phyloP scores from a whole-genome alignment of 2,888 invertebrate genomes.

The Drosophila neutralis region DNA sequence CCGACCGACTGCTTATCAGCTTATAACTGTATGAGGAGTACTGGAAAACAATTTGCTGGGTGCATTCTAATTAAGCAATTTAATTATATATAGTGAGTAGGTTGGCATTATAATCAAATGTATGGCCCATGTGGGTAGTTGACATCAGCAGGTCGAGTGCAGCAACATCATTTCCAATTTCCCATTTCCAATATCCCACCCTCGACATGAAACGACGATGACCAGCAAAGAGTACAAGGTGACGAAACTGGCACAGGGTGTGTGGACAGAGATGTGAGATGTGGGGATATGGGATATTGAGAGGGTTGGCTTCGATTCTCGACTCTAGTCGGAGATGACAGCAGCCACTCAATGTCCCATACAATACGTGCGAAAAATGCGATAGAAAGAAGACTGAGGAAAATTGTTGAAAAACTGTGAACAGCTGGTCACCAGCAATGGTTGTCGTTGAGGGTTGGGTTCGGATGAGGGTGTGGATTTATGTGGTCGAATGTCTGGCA shows the following conservation, averaged over 20 bases:
- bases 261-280: neutral
- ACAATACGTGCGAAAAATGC: slow-evolving; percentile 76
- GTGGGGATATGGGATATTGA: slow-evolving; percentile 34
- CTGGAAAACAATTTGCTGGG: slow-evolving; percentile 7
- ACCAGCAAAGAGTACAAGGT: slow-evolving; percentile 50
- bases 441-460: slow-evolving; percentile 50
- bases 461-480: neutral
- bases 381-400: slow-evolving; percentile 54
- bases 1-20: neutral
- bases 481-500: slow-evolving; percentile 26
- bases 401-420: slow-evolving; percentile 61
- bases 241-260: slow-evolving; percentile 35
- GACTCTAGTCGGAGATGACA: slow-evolving; percentile 28
- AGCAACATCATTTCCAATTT: slow-evolving; percentile 14
- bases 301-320: slow-evolving; percentile 8
- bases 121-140: slow-evolving; percentile 23
- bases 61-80: slow-evolving; percentile 67
- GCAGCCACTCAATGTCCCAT: slow-evolving; percentile 61
- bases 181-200: slow-evolving; percentile 15
- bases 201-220: slow-evolving; percentile 30
- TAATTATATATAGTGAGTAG: slow-evolving; percentile 53
- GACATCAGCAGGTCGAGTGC: slow-evolving; percentile 34
- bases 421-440: slow-evolving; percentile 76
- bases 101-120: slow-evolving; percentile 21
- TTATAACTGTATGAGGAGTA: slow-evolving; percentile 13